Conservation (phyloP, 2,113 vertebrate genomes). For the Upupa epops region DNA sequence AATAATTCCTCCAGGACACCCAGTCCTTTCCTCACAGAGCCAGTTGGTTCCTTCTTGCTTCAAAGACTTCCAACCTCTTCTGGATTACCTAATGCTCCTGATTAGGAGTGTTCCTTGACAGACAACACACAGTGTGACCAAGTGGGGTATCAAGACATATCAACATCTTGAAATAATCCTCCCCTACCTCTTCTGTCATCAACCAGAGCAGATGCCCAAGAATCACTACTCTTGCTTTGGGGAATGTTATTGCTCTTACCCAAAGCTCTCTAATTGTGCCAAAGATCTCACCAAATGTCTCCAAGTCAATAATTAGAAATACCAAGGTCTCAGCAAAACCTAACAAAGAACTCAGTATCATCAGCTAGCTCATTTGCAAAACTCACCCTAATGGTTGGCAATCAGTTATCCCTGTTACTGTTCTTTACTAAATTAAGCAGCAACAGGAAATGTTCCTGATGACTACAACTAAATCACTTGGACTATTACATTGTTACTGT, state of each 20-base stretch:
- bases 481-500: rapidly evolving
- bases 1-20: not conserved
- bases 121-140: rapidly evolving
- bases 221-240: not conserved
- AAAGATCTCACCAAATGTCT: not conserved
- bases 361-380: not conserved
- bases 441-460: not conserved
- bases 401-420: not conserved
- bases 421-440: not conserved
- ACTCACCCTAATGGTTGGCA: not conserved
- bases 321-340: not conserved
- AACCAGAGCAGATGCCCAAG: not conserved
- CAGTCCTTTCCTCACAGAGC: not conserved
- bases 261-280: not conserved
- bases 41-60: not conserved
- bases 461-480: not conserved
- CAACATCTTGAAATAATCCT: not conserved
- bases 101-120: rapidly evolving
- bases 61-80: not conserved
- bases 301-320: not conserved
- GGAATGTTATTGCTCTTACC: not conserved
- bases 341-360: not conserved
- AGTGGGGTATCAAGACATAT: not conserved
- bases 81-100: not conserved
- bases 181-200: not conserved